A percentile compares a stretch with the other conserved stretches of the same genome.
Evolutionary conservation across 2,888 invertebrate genomes (phyloP).

Genomic region (Dichetophora obliterata): DNA sequence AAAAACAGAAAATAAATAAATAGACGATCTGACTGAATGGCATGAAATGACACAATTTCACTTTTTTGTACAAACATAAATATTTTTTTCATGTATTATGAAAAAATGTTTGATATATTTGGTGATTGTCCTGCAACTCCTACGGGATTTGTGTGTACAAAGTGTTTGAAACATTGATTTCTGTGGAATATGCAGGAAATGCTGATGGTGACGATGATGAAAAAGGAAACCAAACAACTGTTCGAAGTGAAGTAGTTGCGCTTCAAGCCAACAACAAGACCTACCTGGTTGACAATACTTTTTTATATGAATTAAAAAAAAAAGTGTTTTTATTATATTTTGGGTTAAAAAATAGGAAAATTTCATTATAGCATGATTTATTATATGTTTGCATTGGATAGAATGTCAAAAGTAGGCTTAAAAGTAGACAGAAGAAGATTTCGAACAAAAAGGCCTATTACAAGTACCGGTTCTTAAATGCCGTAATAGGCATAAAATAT

Average conservation of each 20-base stretch:
- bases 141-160: slow-evolving; percentile 24
- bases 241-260: background rate
- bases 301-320: background rate
- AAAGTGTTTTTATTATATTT: background rate
- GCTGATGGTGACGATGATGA: slow-evolving; percentile 4
- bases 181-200: slow-evolving; percentile 9
- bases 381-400: slow-evolving; percentile 19
- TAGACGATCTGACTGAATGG: slow-evolving; percentile 38
- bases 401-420: background rate
- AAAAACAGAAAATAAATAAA: slow-evolving; percentile 26
- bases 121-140: slow-evolving; percentile 23
- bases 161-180: slow-evolving; percentile 12
- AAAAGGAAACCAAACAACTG: slow-evolving; percentile 29
- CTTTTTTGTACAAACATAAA: slow-evolving; percentile 25
- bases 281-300: slow-evolving; percentile 26
- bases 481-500: slow-evolving; percentile 63
- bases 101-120: background rate
- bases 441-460: background rate
- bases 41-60: slow-evolving; percentile 53
- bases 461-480: slow-evolving; percentile 45
- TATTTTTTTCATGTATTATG: background rate
- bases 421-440: slow-evolving; percentile 18
- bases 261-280: background rate
- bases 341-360: background rate
- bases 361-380: background rate